Conservation (phyloP, 2,113 vertebrate genomes). For the Phasianus colchicus region DNA sequence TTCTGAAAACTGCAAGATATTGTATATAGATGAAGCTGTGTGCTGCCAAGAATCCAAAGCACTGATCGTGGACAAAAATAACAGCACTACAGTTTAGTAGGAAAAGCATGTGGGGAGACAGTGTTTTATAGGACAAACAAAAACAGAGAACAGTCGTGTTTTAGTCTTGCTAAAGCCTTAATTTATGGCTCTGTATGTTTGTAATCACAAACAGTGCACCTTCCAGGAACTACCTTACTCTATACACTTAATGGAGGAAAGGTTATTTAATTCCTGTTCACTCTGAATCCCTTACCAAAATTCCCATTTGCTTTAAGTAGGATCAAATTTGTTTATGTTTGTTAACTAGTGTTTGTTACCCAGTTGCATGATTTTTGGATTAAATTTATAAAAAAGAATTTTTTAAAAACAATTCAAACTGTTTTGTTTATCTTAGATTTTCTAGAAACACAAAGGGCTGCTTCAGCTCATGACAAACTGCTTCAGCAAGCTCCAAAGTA, state of each 20-base stretch:
- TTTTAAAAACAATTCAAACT: background rate
- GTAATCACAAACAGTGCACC: background rate
- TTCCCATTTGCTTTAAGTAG: background rate
- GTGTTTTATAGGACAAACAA: background rate
- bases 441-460: background rate
- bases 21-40: conserved; percentile 9
- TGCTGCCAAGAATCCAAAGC: background rate
- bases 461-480: background rate
- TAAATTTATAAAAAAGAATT: background rate
- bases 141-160: background rate
- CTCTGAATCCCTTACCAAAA: background rate
- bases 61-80: background rate
- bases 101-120: background rate
- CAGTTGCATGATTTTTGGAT: background rate
- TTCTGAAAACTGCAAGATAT: background rate
- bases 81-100: background rate
- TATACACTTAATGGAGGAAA: background rate
- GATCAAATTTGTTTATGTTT: background rate
- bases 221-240: background rate
- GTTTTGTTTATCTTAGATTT: background rate
- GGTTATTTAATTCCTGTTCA: background rate
- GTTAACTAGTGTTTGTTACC: background rate
- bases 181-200: background rate
- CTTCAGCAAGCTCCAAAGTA: background rate
- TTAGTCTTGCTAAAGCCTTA: background rate